Base-by-base conservation (phyloP, 2,888 invertebrate species). In the Phalangium opilio region DNA sequence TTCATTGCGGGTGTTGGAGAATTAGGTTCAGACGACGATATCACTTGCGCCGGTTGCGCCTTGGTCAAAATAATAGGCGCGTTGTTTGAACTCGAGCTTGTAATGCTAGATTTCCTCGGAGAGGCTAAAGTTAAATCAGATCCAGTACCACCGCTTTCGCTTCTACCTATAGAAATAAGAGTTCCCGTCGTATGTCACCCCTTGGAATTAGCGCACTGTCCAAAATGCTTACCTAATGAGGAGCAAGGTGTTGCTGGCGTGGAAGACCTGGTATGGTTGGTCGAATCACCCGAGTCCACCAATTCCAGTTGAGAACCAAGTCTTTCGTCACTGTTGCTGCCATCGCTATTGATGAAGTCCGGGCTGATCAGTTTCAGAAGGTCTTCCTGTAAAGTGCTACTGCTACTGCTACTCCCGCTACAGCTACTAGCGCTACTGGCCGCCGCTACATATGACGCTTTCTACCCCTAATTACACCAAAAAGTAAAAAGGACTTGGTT, bases 351-450 rank as follows among this genome's bases (percentile, higher is more conserved):
- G 10, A 49, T 36, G 58, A 70, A 73, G 60, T 85, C 85, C 0
- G 84, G 85, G 67, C 83, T 83, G 60, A 89, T 89, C 20, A 89
- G 71, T 42, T 83, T 78, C 73, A 87, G 79, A 18, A 85, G 69
- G 63, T 90, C 89, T 64, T 89, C 86, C 70, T 87, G 80, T 21
- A 81, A 70, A 18, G 78, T 79, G 56, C 74, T 77, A 61, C 45
- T 47, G 34, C 33, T 21, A 43, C 40, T 12, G 55, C 55, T 14
- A 59, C 61, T 43, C 58, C 63, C 54, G 33, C 51, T 52, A 27
- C 55, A 52, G 35, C 53, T 57, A 33, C 47, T 18, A 12, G 38
- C 18, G 38, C 38, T 18, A 10, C 38, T 18, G 10, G 27, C 8
- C 44, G 35, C 32, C 14, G n/a, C 27, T 42, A 2, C 34, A 32